Conservation (phyloP, 1,140 invertebrate species). For the Leptopilina boulardi region DNA sequence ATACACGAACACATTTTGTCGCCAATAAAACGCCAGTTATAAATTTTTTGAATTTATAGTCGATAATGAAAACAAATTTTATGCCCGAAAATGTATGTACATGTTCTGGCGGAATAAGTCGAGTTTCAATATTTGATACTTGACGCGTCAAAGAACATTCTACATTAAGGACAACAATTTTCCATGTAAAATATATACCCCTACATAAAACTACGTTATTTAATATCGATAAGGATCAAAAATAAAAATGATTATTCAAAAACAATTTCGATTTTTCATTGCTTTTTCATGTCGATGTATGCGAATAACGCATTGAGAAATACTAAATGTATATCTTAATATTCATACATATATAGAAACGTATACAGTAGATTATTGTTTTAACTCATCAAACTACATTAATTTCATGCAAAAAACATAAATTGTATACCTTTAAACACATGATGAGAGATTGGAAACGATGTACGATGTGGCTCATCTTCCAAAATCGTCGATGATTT, state of each 20-base stretch:
- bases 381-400: too few species aligned
- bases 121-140: constrained; percentile 21
- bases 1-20: constrained; percentile 36
- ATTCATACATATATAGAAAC: too few species aligned
- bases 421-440: too few species aligned
- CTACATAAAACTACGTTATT: constrained; percentile 73
- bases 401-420: too few species aligned
- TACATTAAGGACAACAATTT: constrained; percentile 69
- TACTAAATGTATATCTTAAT: too few species aligned
- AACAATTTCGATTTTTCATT: constrained; percentile 33
- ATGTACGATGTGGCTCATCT: too few species aligned
- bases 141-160: constrained; percentile 53
- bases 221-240: constrained; percentile 74
- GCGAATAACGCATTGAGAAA: too few species aligned
- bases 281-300: too few species aligned
- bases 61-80: constrained; percentile 47
- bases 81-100: constrained; percentile 45
- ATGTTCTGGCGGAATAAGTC: constrained; percentile 1
- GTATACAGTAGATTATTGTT: too few species aligned
- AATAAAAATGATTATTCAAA: constrained; percentile 74
- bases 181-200: constrained; percentile 74
- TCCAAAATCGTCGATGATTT: too few species aligned
- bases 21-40: constrained; percentile 46
- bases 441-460: too few species aligned
- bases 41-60: constrained; percentile 52